Evolutionary conservation across 2,113 vertebrate genomes (phyloP).

Genomic region (Gopherus evgoodei): DNA sequence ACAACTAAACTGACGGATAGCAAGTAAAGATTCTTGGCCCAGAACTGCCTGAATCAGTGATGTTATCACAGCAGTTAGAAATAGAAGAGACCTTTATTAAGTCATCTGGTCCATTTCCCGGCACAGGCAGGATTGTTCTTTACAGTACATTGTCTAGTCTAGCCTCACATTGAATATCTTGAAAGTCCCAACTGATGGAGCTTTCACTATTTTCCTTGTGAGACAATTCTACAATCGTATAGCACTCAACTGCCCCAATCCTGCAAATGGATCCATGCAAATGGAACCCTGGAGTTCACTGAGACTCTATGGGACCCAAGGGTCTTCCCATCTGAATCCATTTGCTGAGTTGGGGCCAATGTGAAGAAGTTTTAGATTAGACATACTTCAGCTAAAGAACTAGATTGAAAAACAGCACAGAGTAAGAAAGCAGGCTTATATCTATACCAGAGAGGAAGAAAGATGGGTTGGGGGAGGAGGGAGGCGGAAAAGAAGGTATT

Average conservation of each 20-base stretch:
- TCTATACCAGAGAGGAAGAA: background rate
- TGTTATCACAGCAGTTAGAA: constrained; percentile 25
- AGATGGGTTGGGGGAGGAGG: no score
- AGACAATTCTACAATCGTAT: background rate
- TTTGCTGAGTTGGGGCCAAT: background rate
- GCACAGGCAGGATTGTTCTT: background rate
- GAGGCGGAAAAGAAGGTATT: background rate
- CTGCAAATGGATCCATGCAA: background rate
- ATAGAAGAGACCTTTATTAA: constrained; percentile 21
- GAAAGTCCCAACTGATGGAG: background rate
- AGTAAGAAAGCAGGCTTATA: background rate
- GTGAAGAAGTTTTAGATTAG: background rate
- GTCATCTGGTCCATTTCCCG: background rate
- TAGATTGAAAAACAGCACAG: background rate
- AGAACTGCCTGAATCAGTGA: constrained; percentile 31
- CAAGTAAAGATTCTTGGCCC: constrained; percentile 44
- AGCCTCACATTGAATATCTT: background rate
- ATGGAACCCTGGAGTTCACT: background rate
- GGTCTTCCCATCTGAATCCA: background rate
- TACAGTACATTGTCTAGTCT: accelerated
- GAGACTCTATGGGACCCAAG: background rate
- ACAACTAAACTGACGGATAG: constrained; percentile 31
- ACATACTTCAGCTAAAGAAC: background rate
- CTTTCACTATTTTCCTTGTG: background rate
- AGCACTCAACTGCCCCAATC: background rate